Evolutionary conservation across 2,797 vertebrate species (phyloP).

Genomic region (Sarcoramphus papa): DNA sequence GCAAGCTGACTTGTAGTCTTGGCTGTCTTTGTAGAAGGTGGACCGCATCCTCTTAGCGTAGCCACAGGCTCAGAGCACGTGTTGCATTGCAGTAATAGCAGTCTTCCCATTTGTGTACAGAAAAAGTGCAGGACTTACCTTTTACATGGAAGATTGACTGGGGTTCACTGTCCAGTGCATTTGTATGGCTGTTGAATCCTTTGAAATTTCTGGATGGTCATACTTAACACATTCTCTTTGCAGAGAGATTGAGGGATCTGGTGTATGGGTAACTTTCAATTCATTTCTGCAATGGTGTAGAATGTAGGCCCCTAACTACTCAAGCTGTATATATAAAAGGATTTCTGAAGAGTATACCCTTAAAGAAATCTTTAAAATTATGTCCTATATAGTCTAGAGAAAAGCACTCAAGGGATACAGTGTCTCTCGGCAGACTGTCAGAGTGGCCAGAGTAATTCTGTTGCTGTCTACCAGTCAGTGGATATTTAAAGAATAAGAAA

Average conservation of each 20-base stretch:
- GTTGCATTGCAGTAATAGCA: not conserved
- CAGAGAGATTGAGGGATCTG: not conserved
- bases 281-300: not conserved
- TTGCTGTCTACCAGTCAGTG: not conserved
- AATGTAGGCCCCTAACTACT: not conserved
- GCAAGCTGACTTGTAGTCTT: not conserved
- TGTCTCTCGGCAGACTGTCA: not conserved
- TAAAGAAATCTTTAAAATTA: not conserved
- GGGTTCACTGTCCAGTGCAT: not conserved
- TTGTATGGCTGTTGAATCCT: not conserved
- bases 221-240: not conserved
- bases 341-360: not conserved
- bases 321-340: not conserved
- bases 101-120: not conserved
- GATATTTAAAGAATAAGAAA: constrained; percentile 22
- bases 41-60: not conserved
- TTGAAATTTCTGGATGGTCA: not conserved
- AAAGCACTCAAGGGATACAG: not conserved
- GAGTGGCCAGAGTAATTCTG: not conserved
- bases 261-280: not conserved
- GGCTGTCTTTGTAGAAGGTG: not conserved
- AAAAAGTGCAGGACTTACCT: not conserved
- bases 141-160: not conserved
- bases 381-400: not conserved
- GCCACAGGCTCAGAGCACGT: accelerated